phyloP scores from a whole-genome alignment of 2,113 vertebrate genomes.

The Entelurus aequoreus region DNA sequence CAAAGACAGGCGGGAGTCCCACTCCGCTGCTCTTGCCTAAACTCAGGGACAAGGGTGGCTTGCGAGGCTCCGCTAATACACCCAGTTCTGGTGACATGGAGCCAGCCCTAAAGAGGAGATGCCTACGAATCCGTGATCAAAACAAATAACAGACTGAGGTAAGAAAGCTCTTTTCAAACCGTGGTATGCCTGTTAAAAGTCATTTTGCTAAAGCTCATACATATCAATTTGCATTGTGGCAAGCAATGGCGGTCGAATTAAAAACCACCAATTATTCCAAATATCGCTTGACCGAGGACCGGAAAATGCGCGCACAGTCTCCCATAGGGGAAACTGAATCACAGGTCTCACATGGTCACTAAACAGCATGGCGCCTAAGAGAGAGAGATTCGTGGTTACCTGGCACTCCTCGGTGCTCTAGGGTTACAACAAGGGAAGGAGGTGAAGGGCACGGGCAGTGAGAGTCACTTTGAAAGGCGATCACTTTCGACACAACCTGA shows the following conservation, averaged over 20 bases:
- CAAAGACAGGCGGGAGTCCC: constrained; percentile 84
- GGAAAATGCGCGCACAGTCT: constrained; percentile 25
- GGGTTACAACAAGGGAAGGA: constrained; percentile 59
- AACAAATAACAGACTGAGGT: constrained; percentile 81
- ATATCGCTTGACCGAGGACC: constrained; percentile 17
- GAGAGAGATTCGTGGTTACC: constrained; percentile 66
- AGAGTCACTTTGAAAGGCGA: constrained; percentile 68
- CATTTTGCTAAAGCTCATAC: constrained; percentile 1
- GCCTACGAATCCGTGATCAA: constrained; percentile 96
- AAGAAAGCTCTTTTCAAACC: constrained; percentile 17
- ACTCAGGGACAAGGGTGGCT: constrained; percentile 88
- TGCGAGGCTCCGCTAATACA: constrained; percentile 75
- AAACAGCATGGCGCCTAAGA: constrained; percentile 65
- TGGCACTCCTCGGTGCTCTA: constrained; percentile 57
- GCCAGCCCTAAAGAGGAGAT: constrained; percentile 92
- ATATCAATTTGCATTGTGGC: constrained; percentile 4
- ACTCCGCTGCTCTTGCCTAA: constrained; percentile 89
- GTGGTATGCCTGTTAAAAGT: background rate
- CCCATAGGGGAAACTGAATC: constrained; percentile 42
- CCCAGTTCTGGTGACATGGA: constrained; percentile 83
- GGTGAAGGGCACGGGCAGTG: constrained; percentile 54
- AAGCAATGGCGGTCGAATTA: constrained; percentile 9
- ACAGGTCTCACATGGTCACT: constrained; percentile 55
- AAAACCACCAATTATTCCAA: constrained; percentile 26
- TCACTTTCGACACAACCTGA: constrained; percentile 53